Percentiles rank a stretch among this genome's conserved stretches.
These are phyloP conservation scores for Mobula birostris DNA, from an alignment of 2,113 vertebrate species.

Conservation along the genomic window DNA sequence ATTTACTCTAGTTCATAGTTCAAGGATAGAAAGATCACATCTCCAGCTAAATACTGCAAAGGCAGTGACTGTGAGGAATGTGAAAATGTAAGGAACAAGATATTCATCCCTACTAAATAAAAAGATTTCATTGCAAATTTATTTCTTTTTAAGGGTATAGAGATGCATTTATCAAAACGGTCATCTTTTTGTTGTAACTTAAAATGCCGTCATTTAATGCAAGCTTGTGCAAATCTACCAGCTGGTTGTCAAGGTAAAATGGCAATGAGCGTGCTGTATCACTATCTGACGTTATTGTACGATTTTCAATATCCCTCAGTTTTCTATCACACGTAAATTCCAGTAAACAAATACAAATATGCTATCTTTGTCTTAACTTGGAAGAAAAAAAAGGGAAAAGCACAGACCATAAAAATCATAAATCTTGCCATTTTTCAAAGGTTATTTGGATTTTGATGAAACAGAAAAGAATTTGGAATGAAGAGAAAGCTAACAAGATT, in stretches of 20 bases:
- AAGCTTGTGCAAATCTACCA: not conserved
- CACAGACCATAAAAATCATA: not conserved
- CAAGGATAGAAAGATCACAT: not conserved
- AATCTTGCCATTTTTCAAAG: not conserved
- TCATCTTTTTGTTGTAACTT: conserved; percentile 19
- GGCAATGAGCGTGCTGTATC: not conserved
- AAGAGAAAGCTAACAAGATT: not conserved
- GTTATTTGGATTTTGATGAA: conserved; percentile 28
- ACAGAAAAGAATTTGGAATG: not conserved
- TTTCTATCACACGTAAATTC: conserved; percentile 5
- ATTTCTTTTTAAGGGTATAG: not conserved
- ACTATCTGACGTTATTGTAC: not conserved
- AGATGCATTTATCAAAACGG: not conserved
- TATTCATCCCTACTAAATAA: not conserved
- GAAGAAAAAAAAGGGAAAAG: not conserved
- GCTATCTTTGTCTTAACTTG: not conserved
- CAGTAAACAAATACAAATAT: conserved; percentile 10
- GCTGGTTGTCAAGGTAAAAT: not conserved
- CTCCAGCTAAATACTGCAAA: not conserved
- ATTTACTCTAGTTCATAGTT: not conserved
- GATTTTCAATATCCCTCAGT: not conserved
- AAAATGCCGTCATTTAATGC: not conserved
- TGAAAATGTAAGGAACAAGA: conserved; percentile 18
- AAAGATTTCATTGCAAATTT: not conserved
- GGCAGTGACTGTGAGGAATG: not conserved